These are phyloP conservation scores for Pachydiplax longipennis DNA, from an alignment of 2,888 invertebrate species.

Conservation along the genomic window DNA sequence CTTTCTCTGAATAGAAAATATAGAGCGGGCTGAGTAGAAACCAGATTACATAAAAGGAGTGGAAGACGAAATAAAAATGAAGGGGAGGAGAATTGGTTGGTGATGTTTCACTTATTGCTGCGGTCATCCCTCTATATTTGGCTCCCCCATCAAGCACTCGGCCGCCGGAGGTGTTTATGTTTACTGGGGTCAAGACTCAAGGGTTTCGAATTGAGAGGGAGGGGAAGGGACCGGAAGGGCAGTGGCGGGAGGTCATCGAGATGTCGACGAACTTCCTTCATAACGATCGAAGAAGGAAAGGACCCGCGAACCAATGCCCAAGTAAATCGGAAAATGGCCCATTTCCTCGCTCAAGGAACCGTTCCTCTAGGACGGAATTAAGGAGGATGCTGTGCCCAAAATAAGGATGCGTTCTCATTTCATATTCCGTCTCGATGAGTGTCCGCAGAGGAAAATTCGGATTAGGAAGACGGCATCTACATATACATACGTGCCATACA, in stretches of 20 bases:
- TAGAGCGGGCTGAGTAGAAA: too few species aligned
- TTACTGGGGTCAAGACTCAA: background rate
- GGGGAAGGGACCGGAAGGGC: constrained; percentile 22
- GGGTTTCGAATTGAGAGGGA: background rate
- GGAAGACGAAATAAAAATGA: background rate
- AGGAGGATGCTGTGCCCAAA: too few species aligned
- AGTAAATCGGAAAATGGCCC: constrained; percentile 19
- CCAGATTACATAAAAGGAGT: background rate
- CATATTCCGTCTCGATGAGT: too few species aligned
- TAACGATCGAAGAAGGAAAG: background rate
- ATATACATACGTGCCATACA: too few species aligned
- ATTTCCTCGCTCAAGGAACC: background rate
- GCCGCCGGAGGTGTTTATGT: background rate
- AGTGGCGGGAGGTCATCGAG: constrained; percentile 18
- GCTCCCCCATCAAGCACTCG: background rate
- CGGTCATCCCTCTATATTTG: constrained; percentile 9
- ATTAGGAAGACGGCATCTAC: too few species aligned
- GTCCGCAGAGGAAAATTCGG: too few species aligned
- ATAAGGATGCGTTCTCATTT: too few species aligned
- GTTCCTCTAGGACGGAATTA: background rate
- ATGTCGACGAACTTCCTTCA: constrained; percentile 26
- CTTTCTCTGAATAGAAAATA: too few species aligned
- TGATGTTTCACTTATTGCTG: background rate
- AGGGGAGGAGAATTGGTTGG: background rate
- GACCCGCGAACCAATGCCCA: background rate